These are phyloP conservation scores for Vanessa cardui DNA, from an alignment of 2,888 invertebrate species.

Conservation along the genomic window DNA sequence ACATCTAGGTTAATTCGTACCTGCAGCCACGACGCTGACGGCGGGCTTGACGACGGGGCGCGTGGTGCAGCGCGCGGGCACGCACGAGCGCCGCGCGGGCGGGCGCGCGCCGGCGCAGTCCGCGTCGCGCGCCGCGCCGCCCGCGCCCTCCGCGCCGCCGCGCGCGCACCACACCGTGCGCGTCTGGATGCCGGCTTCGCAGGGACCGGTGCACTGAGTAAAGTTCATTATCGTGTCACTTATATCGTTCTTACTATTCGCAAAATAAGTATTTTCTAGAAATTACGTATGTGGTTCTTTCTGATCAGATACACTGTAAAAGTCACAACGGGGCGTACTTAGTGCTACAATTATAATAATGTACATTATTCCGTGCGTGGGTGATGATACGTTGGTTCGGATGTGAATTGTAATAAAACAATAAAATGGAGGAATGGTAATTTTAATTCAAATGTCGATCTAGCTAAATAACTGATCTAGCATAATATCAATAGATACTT, in stretches of 20 bases:
- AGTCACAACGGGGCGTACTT: too few relatives aligned
- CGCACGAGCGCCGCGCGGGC: constrained; percentile 67
- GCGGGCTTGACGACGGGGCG: constrained; percentile 58
- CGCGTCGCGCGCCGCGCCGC: constrained; percentile 62
- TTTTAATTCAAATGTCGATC: too few relatives aligned
- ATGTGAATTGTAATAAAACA: too few relatives aligned
- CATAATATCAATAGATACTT: too few relatives aligned
- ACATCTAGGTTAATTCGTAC: constrained; percentile 17
- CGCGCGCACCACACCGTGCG: constrained; percentile 82
- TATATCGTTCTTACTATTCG: not conserved
- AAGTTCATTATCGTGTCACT: not conserved
- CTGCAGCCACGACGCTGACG: constrained; percentile 46
- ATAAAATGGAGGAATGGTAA: too few relatives aligned
- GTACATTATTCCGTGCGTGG: too few relatives aligned
- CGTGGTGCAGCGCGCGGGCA: constrained; percentile 66
- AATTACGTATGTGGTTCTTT: too few relatives aligned
- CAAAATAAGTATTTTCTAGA: too few relatives aligned
- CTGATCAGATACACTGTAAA: too few relatives aligned
- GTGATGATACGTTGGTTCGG: too few relatives aligned
- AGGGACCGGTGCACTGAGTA: constrained; percentile 71
- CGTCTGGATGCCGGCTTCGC: constrained; percentile 77
- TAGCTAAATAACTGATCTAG: too few relatives aligned
- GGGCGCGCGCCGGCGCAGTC: constrained; percentile 78
- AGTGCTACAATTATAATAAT: too few relatives aligned
- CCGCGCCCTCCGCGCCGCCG: constrained; percentile 64